Evolutionary conservation across 92 coral and sea anemone genomes (phyloP).

Genomic region (Blastomussa wellsi): DNA sequence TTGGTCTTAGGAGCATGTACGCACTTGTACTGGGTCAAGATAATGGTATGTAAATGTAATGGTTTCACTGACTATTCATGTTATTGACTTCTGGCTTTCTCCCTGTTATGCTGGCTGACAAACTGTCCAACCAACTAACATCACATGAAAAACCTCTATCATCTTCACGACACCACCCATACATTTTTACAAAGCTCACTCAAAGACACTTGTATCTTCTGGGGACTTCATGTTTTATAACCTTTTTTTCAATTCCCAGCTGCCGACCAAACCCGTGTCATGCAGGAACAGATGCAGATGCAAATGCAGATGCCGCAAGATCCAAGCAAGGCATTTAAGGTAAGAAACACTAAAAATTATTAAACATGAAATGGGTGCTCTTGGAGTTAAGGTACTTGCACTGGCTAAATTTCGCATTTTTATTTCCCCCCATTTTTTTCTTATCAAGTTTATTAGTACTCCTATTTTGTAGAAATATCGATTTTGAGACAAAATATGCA

Average conservation of each 20-base stretch:
- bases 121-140: not conserved
- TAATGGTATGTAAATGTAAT: constrained; percentile 67
- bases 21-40: constrained; percentile 95
- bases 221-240: not conserved
- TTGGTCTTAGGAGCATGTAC: constrained; percentile 99
- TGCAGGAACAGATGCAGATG: constrained; percentile 99
- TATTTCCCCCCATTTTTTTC: no score
- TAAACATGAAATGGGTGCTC: not conserved
- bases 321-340: constrained; percentile 99
- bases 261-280: constrained; percentile 97
- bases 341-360: constrained; percentile 3
- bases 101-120: not conserved
- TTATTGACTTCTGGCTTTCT: not conserved
- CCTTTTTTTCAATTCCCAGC: constrained; percentile 48
- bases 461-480: no score
- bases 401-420: no score
- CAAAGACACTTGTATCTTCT: not conserved
- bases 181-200: not conserved
- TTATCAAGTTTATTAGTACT: no score
- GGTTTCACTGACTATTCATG: not conserved
- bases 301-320: constrained; percentile 99
- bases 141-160: no score
- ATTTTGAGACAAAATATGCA: no score
- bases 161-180: not conserved
- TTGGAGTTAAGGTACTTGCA: not conserved